Evolutionary conservation across 2,797 vertebrate species (phyloP).

Genomic region (Enteromius trimaculatus): DNA sequence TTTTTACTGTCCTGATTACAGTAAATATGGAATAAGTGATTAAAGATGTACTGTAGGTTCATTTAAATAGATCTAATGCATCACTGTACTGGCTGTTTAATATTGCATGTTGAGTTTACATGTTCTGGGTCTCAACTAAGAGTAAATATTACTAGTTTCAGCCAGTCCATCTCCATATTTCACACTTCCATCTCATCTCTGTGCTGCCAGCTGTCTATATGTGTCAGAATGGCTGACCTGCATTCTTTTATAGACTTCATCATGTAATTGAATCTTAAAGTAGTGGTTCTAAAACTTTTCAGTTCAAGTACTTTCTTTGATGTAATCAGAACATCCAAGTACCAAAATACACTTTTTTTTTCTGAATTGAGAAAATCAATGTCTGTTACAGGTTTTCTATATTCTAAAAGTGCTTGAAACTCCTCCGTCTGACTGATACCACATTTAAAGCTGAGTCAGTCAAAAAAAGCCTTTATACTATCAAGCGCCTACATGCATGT

Average conservation of each 20-base stretch:
- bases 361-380: background rate
- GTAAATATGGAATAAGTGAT: background rate
- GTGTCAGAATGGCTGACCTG: background rate
- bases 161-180: background rate
- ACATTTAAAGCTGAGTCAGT: background rate
- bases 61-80: constrained; percentile 6
- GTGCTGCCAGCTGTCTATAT: background rate
- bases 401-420: background rate
- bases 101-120: constrained; percentile 9
- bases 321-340: background rate
- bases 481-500: too few relatives aligned
- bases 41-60: background rate
- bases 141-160: background rate
- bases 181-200: background rate
- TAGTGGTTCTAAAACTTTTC: constrained; percentile 2
- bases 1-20: constrained; percentile 15
- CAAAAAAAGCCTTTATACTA: constrained; percentile 8
- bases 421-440: background rate
- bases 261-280: background rate
- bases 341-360: background rate
- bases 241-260: background rate
- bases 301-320: background rate
- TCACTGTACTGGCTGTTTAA: constrained; percentile 1
- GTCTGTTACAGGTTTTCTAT: background rate
- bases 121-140: background rate